Evolutionary conservation across 92 coral and sea anemone genomes (phyloP).

Genomic region (Siderastrea radians): DNA sequence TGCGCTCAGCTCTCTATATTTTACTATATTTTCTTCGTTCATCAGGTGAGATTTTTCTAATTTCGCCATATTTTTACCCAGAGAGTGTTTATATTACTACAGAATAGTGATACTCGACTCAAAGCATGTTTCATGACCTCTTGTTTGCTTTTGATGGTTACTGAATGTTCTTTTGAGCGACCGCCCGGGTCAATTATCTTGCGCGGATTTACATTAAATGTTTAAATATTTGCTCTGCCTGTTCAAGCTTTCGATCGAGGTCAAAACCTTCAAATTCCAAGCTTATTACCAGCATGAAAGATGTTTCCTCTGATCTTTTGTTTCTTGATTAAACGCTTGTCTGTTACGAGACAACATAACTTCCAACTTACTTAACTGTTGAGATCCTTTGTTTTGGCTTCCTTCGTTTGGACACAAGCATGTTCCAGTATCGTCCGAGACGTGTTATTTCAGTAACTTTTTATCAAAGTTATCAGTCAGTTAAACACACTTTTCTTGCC

Average conservation of each 20-base stretch:
- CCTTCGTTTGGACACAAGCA: conserved; percentile 28
- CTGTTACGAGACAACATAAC: background rate
- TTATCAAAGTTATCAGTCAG: background rate
- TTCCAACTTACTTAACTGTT: conserved; percentile 5
- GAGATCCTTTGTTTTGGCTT: background rate
- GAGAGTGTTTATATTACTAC: background rate
- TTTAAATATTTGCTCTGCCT: conserved; percentile 20
- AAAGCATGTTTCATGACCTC: background rate
- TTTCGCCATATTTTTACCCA: background rate
- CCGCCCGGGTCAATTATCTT: conserved; percentile 28
- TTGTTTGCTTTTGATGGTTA: conserved; percentile 1
- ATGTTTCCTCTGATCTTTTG: background rate
- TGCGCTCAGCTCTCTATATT: background rate
- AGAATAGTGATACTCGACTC: background rate
- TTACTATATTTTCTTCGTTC: background rate
- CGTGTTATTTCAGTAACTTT: too few relatives aligned
- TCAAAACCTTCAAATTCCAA: background rate
- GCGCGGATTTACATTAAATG: conserved; percentile 1
- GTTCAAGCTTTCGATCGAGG: background rate
- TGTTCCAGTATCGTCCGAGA: background rate
- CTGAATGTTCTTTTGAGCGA: conserved; percentile 17
- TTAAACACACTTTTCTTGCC: background rate
- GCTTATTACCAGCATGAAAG: background rate
- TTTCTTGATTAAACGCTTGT: background rate
- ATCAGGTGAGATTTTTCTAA: background rate